phyloP scores from a whole-genome alignment of 2,888 invertebrate genomes.

The Cantharis lateralis region DNA sequence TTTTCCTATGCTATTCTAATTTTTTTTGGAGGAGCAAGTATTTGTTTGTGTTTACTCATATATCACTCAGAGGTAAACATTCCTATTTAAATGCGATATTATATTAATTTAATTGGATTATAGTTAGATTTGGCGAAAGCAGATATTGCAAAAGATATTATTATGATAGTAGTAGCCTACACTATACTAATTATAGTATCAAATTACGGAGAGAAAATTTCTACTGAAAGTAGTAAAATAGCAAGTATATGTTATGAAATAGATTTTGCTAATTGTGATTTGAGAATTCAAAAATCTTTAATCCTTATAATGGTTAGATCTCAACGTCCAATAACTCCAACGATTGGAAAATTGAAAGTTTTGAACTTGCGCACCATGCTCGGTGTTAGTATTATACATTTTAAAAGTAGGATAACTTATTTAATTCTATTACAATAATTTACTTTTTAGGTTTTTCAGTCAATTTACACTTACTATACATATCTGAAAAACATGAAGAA shows the following conservation, averaged over 20 bases:
- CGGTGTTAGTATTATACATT: not conserved
- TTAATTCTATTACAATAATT: not conserved
- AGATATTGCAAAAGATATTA: not conserved
- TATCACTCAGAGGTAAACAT: not conserved
- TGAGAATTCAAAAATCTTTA: not conserved
- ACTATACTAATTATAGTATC: not conserved
- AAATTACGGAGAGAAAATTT: not conserved
- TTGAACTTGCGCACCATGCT: not conserved
- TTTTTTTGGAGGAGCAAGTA: not conserved
- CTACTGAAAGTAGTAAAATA: not conserved
- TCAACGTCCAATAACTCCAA: not conserved
- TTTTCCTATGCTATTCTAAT: not conserved
- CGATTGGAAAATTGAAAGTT: not conserved
- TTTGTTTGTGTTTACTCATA: not conserved
- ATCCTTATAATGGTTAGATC: not conserved
- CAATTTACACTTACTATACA: not conserved
- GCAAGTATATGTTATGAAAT: not conserved
- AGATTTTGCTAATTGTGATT: not conserved
- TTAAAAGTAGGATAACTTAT: not conserved
- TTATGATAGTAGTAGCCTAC: rapidly evolving
- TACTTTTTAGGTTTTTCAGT: not conserved
- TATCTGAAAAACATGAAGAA: not conserved
- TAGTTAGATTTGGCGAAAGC: not conserved
- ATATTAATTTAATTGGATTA: not conserved
- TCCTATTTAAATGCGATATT: not conserved